These are phyloP conservation scores for Nothura maculosa DNA, from an alignment of 2,797 vertebrate genomes.

Conservation along the genomic window DNA sequence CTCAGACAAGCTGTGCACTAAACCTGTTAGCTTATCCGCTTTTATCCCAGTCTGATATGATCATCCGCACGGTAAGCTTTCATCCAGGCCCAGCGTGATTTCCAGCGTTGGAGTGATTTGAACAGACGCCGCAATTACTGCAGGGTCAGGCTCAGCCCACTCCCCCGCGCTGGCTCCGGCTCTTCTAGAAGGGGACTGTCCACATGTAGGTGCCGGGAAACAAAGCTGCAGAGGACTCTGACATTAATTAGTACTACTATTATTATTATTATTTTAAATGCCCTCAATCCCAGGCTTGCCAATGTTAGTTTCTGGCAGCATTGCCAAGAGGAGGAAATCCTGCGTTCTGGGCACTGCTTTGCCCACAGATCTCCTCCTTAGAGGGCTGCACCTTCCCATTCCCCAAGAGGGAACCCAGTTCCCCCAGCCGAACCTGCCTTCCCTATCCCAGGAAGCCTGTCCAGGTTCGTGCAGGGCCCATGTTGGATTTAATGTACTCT, in stretches of 20 bases:
- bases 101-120: neutral
- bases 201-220: neutral
- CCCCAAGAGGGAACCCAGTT: neutral
- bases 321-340: neutral
- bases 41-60: constrained; percentile 55
- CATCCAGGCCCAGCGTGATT: constrained; percentile 34
- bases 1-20: neutral
- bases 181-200: neutral
- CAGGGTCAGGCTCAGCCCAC: neutral
- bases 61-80: constrained; percentile 30
- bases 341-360: neutral
- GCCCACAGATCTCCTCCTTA: neutral
- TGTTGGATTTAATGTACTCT: neutral
- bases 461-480: neutral
- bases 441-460: neutral
- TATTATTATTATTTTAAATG: neutral
- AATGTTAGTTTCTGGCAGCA: rapidly evolving
- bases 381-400: neutral
- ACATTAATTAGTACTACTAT: neutral
- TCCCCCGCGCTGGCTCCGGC: rapidly evolving
- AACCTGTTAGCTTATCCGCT: constrained; percentile 64
- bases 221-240: neutral
- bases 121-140: constrained; percentile 41
- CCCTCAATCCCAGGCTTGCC: neutral
- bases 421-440: neutral